Base-by-base conservation (phyloP, 2,888 invertebrate species). In the Cryptops parisi region DNA sequence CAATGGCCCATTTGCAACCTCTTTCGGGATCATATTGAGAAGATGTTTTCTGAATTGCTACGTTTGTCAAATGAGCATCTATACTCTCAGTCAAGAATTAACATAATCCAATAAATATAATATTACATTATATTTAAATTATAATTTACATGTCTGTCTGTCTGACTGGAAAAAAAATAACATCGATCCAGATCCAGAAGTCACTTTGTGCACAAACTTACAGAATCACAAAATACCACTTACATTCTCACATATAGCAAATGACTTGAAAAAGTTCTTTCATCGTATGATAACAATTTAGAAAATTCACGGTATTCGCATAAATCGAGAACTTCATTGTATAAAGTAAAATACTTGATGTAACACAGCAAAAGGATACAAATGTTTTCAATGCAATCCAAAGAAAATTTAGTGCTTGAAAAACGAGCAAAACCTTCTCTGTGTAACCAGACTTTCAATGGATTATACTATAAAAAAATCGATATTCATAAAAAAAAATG, bases 361-460 rank as follows among this genome's bases (percentile, higher is more conserved):
- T n/a, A n/a, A n/a, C n/a, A n/a, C n/a, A n/a, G n/a, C 9, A 23
- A 5, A 24, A 41, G 22, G 27, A 73, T 70, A 65, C 75, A 74
- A 50, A 71, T 73, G 64, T 79, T 76, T 61, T 75, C 72, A 41
- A 78, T 72, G 21, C 72, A 70, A 53, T 74, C 73, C 43, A 76
- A 64, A n/a, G 74, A 73, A 64, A 74, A 79, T 57, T 74, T 65
- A 21, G 72, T 72, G 55, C 74, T 73, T n/a, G 77, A 76, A 58
- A 79, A 72, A 12, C 78, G 67, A 1, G 78, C 78, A 65, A 79
- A 79, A 1, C 79, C 79, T 59, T 77, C 76, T 41, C 78, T 67
- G 55, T 76, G 76, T 38, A 78, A 63, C 76, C 76, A 78, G 2
- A 70, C 74, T 61, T 73, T 70, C 41, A 74, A 59, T 5, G 73